Evolutionary conservation across 2,888 invertebrate species (phyloP).

Genomic region (Lepeophtheirus nordmannii): DNA sequence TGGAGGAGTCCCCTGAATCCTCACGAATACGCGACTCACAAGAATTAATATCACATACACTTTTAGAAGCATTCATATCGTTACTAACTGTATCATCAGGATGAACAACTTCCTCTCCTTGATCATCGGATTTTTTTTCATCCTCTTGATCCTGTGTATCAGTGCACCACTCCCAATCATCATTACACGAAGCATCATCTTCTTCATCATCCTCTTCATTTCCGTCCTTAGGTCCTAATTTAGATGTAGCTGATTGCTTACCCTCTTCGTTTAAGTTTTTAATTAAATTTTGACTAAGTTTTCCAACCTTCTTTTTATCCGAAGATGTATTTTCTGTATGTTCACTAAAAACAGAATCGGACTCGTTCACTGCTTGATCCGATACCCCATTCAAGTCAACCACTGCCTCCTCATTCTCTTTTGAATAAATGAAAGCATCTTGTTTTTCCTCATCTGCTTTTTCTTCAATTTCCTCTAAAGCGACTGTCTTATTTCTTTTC

Average conservation of each 20-base stretch:
- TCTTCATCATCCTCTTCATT: constrained; percentile 28
- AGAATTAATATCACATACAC: background rate
- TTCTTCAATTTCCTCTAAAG: constrained; percentile 1
- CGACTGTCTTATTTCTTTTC: background rate
- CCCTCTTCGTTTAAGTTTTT: too few relatives aligned
- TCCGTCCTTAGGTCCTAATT: constrained; percentile 33
- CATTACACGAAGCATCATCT: constrained; percentile 29
- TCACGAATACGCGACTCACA: background rate
- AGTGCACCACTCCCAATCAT: background rate
- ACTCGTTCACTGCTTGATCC: background rate
- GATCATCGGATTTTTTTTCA: background rate
- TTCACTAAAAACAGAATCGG: background rate
- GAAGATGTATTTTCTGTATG: background rate
- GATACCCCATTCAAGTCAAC: background rate
- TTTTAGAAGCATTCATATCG: background rate
- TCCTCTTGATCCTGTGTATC: background rate
- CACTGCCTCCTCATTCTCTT: constrained; percentile 18
- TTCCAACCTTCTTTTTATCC: background rate
- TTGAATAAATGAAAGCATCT: constrained; percentile 21
- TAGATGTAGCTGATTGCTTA: too few relatives aligned
- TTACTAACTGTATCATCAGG: background rate
- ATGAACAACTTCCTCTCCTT: background rate
- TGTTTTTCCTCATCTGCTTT: constrained; percentile 19
- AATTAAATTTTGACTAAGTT: constrained; percentile 28
- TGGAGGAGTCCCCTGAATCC: constrained; percentile 26